phyloP scores from a whole-genome alignment of 2,888 invertebrate species.

The Baccha elongata region DNA sequence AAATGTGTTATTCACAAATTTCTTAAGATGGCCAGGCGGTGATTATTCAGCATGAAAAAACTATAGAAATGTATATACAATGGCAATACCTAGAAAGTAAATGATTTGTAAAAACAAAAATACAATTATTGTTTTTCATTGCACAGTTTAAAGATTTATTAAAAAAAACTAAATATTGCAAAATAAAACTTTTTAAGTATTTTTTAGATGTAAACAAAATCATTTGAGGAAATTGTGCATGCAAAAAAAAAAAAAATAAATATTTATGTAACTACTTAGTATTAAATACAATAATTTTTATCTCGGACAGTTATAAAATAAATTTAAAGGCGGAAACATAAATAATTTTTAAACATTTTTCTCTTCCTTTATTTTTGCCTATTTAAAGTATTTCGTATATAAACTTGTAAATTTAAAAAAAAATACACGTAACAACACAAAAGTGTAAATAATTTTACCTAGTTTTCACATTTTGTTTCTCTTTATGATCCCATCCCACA shows the following conservation, averaged over 20 bases:
- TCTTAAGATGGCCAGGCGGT: too few species aligned
- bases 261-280: conserved; percentile 25
- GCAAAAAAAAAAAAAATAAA: conserved; percentile 26
- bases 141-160: conserved; percentile 48
- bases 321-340: conserved; percentile 42
- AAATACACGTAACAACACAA: conserved; percentile 37
- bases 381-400: conserved; percentile 17
- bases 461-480: conserved; percentile 26
- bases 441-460: conserved; percentile 52
- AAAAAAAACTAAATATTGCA: conserved; percentile 16
- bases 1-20: too few species aligned
- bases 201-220: conserved; percentile 17
- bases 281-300: conserved; percentile 52
- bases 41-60: too few species aligned
- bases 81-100: conserved; percentile 36
- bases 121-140: conserved; percentile 52
- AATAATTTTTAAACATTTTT: conserved; percentile 20
- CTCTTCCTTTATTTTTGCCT: conserved; percentile 28
- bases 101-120: conserved; percentile 26
- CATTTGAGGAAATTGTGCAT: conserved; percentile 58
- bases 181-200: neutral
- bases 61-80: too few species aligned
- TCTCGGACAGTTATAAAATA: conserved; percentile 27
- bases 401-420: conserved; percentile 22
- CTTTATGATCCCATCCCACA: conserved; percentile 60